phyloP scores from a whole-genome alignment of 2,797 vertebrate genomes.

The Chloroceryle inda region DNA sequence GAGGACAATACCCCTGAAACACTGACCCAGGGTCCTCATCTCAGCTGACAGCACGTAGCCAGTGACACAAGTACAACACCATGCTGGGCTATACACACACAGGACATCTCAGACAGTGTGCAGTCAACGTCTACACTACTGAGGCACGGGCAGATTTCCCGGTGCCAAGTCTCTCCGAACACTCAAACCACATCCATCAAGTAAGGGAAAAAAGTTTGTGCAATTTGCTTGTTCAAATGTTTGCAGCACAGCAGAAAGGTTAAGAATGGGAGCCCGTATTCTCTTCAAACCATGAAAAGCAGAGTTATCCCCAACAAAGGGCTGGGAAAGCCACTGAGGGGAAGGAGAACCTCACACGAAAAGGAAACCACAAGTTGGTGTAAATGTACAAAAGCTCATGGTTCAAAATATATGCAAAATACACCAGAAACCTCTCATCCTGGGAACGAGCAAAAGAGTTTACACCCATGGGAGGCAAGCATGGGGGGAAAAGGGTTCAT shows the following conservation, averaged over 20 bases:
- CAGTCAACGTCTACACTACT: neutral
- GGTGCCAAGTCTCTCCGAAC: neutral
- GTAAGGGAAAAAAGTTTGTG: neutral
- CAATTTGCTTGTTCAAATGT: neutral
- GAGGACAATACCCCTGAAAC: neutral
- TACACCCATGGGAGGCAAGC: neutral
- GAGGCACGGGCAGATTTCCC: neutral
- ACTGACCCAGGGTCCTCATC: neutral
- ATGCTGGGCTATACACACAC: neutral
- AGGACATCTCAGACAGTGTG: rapidly evolving
- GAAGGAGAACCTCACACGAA: neutral
- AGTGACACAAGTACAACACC: neutral
- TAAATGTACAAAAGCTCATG: neutral
- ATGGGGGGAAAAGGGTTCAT: rapidly evolving
- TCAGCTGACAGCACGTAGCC: neutral
- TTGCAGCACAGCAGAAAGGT: neutral
- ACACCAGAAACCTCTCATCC: constrained; percentile 17
- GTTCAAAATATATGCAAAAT: constrained; percentile 42
- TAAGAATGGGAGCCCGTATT: neutral
- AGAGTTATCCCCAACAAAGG: neutral
- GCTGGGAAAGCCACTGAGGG: neutral
- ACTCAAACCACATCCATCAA: neutral
- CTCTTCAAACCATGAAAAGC: neutral
- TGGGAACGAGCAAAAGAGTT: constrained; percentile 21
- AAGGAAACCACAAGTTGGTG: constrained; percentile 6